These are phyloP conservation scores for Siniperca scherzeri DNA, from an alignment of 2,797 vertebrate genomes.

Conservation along the genomic window DNA sequence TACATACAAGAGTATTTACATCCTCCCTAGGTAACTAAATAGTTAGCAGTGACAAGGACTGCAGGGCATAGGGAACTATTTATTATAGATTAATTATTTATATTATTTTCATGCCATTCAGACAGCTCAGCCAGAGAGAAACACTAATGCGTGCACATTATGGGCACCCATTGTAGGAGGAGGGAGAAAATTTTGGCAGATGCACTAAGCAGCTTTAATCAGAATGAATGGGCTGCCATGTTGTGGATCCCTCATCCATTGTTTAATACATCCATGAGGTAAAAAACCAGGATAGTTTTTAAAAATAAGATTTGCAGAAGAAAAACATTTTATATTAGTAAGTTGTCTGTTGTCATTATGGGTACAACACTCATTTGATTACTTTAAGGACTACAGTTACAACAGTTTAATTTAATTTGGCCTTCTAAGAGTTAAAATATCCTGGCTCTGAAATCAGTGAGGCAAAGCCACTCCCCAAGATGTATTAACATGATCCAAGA, in stretches of 20 bases:
- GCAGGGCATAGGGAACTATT: not conserved
- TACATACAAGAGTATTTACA: not conserved
- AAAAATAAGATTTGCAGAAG: not conserved
- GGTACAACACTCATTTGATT: not conserved
- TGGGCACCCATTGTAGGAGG: not conserved
- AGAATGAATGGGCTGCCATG: slow-evolving; percentile 1
- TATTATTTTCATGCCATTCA: not conserved
- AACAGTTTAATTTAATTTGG: slow-evolving; percentile 37
- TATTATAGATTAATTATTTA: not conserved
- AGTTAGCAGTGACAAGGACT: not conserved
- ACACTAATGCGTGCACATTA: not conserved
- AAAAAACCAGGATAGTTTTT: not conserved
- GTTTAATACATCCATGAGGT: slow-evolving; percentile 12
- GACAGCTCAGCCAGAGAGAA: not conserved
- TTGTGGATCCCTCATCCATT: slow-evolving; percentile 7
- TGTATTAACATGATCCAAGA: slow-evolving; percentile 87
- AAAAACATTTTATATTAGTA: not conserved
- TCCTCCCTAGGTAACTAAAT: not conserved
- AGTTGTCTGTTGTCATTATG: not conserved
- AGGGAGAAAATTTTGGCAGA: not conserved
- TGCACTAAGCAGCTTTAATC: not conserved
- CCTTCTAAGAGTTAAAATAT: slow-evolving; percentile 82
- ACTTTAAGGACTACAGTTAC: not conserved
- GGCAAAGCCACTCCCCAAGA: slow-evolving; percentile 84
- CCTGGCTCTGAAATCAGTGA: slow-evolving; percentile 77